Conservation (phyloP, 2,113 vertebrate genomes). For the Myotis brandtii region DNA sequence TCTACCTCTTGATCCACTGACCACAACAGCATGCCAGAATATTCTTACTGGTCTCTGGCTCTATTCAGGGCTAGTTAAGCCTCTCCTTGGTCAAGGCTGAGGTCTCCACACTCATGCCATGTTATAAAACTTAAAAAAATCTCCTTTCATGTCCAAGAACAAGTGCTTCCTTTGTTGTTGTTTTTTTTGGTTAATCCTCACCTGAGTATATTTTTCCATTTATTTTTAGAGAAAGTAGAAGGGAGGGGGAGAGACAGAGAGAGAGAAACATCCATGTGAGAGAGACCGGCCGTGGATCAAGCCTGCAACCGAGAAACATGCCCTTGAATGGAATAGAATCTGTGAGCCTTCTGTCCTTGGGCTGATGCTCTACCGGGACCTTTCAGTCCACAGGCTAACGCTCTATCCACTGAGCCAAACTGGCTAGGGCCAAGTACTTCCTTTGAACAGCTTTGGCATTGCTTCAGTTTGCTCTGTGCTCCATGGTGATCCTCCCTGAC, state of each 20-base stretch:
- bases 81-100: slow-evolving; percentile 29
- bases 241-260: no score
- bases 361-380: no score
- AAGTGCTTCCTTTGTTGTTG: not conserved
- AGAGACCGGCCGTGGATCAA: no score
- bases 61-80: not conserved
- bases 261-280: no score
- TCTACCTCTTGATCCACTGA: not conserved
- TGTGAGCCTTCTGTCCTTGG: no score
- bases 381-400: no score
- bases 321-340: no score
- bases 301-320: no score
- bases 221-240: no score
- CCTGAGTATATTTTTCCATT: no score
- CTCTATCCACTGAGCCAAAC: no score
- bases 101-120: not conserved
- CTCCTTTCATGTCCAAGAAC: not conserved
- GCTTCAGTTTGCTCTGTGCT: not conserved
- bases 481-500: not conserved
- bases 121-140: not conserved
- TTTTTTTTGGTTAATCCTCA: no score
- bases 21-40: not conserved
- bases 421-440: not conserved
- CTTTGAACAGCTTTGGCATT: not conserved
- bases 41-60: not conserved